Base-by-base conservation (phyloP, 2,888 invertebrate genomes). In the Taenaris catops region DNA sequence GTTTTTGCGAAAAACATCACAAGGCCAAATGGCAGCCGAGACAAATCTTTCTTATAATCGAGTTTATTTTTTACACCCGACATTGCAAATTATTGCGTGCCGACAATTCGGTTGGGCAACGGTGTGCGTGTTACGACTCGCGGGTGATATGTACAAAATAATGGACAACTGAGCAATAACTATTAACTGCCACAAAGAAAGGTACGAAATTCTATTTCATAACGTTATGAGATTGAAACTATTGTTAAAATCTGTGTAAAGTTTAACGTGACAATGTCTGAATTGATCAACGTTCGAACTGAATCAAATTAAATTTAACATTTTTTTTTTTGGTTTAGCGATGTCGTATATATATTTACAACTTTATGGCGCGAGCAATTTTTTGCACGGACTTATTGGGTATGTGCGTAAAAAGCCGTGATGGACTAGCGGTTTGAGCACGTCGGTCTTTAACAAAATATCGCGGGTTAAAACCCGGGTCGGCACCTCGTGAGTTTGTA, bases 31-130 rank as follows among this genome's bases (percentile, higher is more conserved):
- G 66, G 63, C 53, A 58, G 65, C 64, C 74, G 81, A 71, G 66
- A 75, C 83, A 71, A 83, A 83, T 83, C 70, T 70, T 67, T 66
- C 65, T 63, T 63, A 74, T 71, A 68, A 67, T 66, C 68, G 50
- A 62, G 54, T 51, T 51, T 56, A 64, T 65, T 61, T 57, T 57
- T 53, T 50, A 45, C 43, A 23, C n/a, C 25, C 25, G 38, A 40
- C 59, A 55, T 67, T 60, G 70, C 71, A 63, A 61, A 39, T 41
- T 40, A 35, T 75, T 74, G 75, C 78, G 75, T 75, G 71, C 60
- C 44, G 41, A 34, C 19, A 34, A 31, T 42, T 38, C 42, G 38
- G 48, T 74, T 71, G 60, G 49, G 55, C 58, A 73, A 75, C 42
- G 6, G 25, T 42, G 63, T 76, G 78, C 74, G 73, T 70, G 63